A percentile compares a stretch with the other conserved stretches of the same genome.
phyloP scores from a whole-genome alignment of 2,113 vertebrate species.

The Laticauda colubrina region DNA sequence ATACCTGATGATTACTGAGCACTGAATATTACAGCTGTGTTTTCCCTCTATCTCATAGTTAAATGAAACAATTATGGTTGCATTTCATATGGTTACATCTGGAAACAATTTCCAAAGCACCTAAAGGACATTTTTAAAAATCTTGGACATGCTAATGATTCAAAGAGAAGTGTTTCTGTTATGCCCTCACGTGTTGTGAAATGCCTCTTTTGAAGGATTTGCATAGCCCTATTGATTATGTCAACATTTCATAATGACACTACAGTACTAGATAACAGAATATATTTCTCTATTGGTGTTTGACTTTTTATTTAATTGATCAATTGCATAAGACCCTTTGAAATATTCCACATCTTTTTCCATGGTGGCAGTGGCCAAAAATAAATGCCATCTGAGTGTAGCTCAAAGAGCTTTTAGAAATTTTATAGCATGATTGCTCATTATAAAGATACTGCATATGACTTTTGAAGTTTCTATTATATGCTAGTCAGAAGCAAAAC shows the following conservation, averaged over 20 bases:
- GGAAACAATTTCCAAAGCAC: neutral
- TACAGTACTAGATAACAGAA: neutral
- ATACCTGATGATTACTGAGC: neutral
- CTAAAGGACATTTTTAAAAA: neutral
- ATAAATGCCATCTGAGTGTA: neutral
- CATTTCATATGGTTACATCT: neutral
- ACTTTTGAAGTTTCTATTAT: constrained; percentile 18
- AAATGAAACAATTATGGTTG: neutral
- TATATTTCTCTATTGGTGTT: neutral
- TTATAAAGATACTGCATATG: constrained; percentile 1
- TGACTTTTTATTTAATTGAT: constrained; percentile 1
- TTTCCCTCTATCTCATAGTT: neutral
- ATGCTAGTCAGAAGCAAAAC: neutral
- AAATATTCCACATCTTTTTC: neutral
- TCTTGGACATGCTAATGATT: neutral
- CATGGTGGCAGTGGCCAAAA: neutral
- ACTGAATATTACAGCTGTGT: neutral
- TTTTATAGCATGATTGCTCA: constrained; percentile 9
- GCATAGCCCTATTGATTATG: neutral
- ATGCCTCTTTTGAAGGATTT: neutral
- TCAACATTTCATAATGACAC: neutral
- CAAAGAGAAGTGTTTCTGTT: neutral
- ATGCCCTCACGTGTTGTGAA: neutral
- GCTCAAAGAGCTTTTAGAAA: neutral
- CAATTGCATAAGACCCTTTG: neutral